Evolutionary conservation across 2,888 invertebrate genomes (phyloP), one percentile per base, ranked within the genome.

Genomic region (Scaptomyza tumidula): DNA sequence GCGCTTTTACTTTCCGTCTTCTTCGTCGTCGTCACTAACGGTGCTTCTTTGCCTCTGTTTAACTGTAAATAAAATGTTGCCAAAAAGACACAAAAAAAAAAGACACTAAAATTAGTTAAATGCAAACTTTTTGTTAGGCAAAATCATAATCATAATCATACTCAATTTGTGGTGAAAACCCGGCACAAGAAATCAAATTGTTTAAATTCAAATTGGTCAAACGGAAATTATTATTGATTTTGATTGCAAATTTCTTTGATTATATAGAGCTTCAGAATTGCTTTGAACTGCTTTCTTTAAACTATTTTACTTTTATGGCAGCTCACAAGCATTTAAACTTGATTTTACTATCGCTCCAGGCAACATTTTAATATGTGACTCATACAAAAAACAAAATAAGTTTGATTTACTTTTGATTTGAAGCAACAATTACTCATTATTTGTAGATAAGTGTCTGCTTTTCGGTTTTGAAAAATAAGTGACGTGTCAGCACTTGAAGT

Each of bases 1-100:
- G 68, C 64, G 84, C 83, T 84, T 84, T 84, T 84, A 84, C 84
- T 84, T 84, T 84, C 83, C 80, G 78, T 64, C 59, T 7, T 35
- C 35, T 13, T 37, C 39, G 39, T 39, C 39, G 33, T 33, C 11
- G 31, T 31, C 9, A 24, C 72, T 87, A 81, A 80, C 81, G 81
- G 82, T 61, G 53, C 43, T 64, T 66, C 31, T 59, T 62, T 44
- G 61, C 52, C 67, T 76, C 54, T 65, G 66, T 62, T 67, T 68
- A 75, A 75, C 77, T 78, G 73, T 73, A 72, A 74, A 50, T n/a
- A 24, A 72, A 35, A 55, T 33, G 29, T 63, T 65, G 39, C 35
- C 63, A 63, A 63, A 61, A 63, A 33, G 2, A 10, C n/a, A 24
- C 1, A 24, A 24, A 24, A 24, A 24, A 24, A 24, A 3, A 24